Conservation (phyloP, 2,113 vertebrate species). For the Python bivittatus region DNA sequence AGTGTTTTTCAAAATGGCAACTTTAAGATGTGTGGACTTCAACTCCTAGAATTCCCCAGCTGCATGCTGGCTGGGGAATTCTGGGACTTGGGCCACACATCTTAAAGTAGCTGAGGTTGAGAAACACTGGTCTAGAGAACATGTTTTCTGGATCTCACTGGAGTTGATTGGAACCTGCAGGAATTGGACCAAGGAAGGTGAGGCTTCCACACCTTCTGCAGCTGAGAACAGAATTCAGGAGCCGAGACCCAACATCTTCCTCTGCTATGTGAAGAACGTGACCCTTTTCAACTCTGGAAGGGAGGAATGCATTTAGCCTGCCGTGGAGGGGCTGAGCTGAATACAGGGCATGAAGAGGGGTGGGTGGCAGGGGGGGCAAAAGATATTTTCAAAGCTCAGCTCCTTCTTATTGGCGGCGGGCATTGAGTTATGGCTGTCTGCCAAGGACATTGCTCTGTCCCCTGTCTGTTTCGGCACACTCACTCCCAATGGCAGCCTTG, state of each 20-base stretch:
- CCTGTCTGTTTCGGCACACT: neutral
- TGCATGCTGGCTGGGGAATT: neutral
- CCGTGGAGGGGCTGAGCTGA: neutral
- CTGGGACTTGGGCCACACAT: neutral
- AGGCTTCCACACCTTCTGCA: neutral
- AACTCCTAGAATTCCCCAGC: too few relatives aligned
- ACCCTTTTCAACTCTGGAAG: neutral
- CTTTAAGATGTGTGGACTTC: too few relatives aligned
- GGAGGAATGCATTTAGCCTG: neutral
- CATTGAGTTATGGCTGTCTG: constrained; percentile 1
- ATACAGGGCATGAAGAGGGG: neutral
- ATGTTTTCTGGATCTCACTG: neutral
- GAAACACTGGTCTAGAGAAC: neutral
- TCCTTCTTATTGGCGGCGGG: constrained; percentile 4
- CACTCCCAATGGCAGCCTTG: neutral
- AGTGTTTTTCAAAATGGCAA: too few relatives aligned
- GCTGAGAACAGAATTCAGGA: too few relatives aligned
- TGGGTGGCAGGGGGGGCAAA: neutral
- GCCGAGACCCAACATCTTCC: neutral
- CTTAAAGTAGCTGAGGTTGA: neutral
- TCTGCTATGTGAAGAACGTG: neutral
- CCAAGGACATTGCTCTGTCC: neutral
- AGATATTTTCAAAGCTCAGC: neutral
- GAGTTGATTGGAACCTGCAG: neutral
- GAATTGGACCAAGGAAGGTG: neutral